Percentiles rank a stretch among this genome's conserved stretches.
These are phyloP conservation scores for Cuculus canorus DNA, from an alignment of 2,797 vertebrate genomes.

Conservation along the genomic window DNA sequence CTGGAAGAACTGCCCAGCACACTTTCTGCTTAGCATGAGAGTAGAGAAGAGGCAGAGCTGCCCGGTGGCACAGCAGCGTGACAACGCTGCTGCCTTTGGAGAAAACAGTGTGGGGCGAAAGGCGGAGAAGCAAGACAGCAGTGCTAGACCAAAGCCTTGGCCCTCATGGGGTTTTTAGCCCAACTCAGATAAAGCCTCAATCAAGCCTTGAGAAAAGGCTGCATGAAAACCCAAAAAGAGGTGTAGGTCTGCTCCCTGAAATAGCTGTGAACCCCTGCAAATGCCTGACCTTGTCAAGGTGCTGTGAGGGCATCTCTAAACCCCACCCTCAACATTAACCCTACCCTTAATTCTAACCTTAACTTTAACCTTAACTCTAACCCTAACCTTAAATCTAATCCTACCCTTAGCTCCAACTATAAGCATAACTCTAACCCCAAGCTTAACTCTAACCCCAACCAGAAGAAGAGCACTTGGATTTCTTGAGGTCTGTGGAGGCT, in stretches of 20 bases:
- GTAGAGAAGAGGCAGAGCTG: not conserved
- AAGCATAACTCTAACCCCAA: not conserved
- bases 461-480: not conserved
- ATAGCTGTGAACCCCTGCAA: not conserved
- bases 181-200: not conserved
- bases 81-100: not conserved
- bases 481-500: not conserved
- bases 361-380: not conserved
- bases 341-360: not conserved
- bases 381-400: not conserved
- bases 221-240: not conserved
- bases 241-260: not conserved
- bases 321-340: not conserved
- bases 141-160: not conserved
- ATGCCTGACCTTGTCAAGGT: not conserved
- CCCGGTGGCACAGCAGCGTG: not conserved
- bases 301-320: not conserved
- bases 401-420: not conserved
- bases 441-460: not conserved
- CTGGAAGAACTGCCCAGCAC: conserved; percentile 61
- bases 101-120: not conserved
- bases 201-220: not conserved
- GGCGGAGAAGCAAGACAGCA: not conserved
- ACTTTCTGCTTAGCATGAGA: conserved; percentile 34
- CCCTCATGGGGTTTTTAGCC: not conserved